These are phyloP conservation scores for Rhinopomastus cyanomelas DNA, from an alignment of 2,113 vertebrate genomes.

Conservation along the genomic window DNA sequence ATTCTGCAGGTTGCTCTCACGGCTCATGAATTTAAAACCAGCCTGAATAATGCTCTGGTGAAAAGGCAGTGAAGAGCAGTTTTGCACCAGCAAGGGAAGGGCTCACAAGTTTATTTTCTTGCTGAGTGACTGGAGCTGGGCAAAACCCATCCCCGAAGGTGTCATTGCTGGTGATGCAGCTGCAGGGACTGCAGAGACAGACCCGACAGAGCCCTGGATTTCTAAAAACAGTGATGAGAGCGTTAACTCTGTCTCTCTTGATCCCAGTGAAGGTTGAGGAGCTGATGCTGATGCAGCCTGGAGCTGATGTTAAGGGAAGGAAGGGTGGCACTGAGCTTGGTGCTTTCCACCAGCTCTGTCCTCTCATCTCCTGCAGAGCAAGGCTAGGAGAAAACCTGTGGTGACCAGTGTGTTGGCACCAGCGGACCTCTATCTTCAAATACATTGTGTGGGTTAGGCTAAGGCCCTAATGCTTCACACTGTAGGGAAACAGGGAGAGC, in stretches of 20 bases:
- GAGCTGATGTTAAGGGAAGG: neutral
- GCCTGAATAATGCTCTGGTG: neutral
- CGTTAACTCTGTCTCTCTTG: neutral
- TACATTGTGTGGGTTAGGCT: neutral
- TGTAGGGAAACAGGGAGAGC: neutral
- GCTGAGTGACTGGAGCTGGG: conserved; percentile 10
- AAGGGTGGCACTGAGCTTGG: neutral
- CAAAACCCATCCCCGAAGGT: conserved; percentile 19
- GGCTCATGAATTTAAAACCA: neutral
- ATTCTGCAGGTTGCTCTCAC: neutral
- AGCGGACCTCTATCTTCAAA: neutral
- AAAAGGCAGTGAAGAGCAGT: neutral
- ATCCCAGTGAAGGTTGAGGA: conserved; percentile 1
- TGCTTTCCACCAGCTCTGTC: neutral
- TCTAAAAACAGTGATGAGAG: conserved; percentile 28
- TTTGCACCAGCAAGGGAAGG: neutral
- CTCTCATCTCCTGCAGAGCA: neutral
- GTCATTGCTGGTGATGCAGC: conserved; percentile 5
- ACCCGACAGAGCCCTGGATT: neutral
- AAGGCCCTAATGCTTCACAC: neutral
- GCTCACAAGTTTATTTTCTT: conserved; percentile 25
- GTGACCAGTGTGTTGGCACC: neutral
- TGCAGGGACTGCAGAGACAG: neutral
- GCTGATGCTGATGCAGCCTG: no score
- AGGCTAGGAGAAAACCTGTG: neutral